Evolutionary conservation across 2,113 vertebrate species (phyloP).

Genomic region (Jaculus jaculus): DNA sequence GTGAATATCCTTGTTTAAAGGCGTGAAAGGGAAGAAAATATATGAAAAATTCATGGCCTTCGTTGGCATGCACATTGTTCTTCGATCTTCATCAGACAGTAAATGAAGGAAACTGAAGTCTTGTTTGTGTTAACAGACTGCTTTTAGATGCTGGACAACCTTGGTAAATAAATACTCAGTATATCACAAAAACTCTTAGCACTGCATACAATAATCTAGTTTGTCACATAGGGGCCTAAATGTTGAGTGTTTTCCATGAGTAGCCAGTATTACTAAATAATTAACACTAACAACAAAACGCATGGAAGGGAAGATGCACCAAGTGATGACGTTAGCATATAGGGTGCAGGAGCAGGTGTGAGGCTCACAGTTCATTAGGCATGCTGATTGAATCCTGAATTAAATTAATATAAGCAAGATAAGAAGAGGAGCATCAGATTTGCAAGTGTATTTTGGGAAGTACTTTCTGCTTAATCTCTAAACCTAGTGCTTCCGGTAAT

Average conservation of each 20-base stretch:
- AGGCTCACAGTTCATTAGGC: conserved; percentile 74
- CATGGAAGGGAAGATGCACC: conserved; percentile 51
- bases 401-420: conserved; percentile 59
- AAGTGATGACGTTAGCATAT: conserved; percentile 44
- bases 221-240: conserved; percentile 57
- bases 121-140: conserved; percentile 74
- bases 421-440: conserved; percentile 65
- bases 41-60: conserved; percentile 74
- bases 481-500: conserved; percentile 64
- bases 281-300: conserved; percentile 67
- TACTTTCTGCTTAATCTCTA: conserved; percentile 68
- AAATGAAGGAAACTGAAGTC: conserved; percentile 75
- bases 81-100: conserved; percentile 72
- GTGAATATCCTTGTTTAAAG: conserved; percentile 51
- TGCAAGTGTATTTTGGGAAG: conserved; percentile 64
- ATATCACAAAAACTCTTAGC: conserved; percentile 73
- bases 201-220: conserved; percentile 52
- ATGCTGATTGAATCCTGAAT: conserved; percentile 76
- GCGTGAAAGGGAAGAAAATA: conserved; percentile 52
- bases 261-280: conserved; percentile 73
- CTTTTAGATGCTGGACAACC: conserved; percentile 68
- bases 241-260: conserved; percentile 72
- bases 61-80: conserved; percentile 67
- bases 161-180: conserved; percentile 77
- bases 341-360: conserved; percentile 70